Evolutionary conservation across 2,797 vertebrate species (phyloP).

Genomic region (Oreochromis grahami): DNA sequence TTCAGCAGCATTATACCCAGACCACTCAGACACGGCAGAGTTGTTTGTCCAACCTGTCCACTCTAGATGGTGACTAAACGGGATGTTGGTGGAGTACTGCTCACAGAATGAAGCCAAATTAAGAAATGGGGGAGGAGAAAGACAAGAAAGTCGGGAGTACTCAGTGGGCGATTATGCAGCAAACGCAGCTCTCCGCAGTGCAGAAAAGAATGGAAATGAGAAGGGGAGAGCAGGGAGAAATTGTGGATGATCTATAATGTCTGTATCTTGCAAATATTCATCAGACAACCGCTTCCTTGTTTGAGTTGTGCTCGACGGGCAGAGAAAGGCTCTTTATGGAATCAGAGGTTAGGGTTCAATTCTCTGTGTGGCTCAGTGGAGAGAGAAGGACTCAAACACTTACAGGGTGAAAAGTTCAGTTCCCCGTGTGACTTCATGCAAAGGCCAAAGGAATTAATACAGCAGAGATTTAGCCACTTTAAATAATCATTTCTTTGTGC

Average conservation of each 20-base stretch:
- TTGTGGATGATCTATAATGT: constrained; percentile 39
- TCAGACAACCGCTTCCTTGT: not conserved
- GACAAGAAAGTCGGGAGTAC: constrained; percentile 46
- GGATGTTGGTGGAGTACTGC: not conserved
- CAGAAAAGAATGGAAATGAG: constrained; percentile 59
- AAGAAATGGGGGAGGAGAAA: not conserved
- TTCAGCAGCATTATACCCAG: constrained; percentile 1
- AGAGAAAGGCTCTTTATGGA: not conserved
- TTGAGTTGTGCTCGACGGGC: not conserved
- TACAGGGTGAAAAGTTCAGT: not conserved
- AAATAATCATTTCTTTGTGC: not conserved
- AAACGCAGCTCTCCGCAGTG: constrained; percentile 67
- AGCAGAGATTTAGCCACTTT: not conserved
- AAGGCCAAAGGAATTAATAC: not conserved
- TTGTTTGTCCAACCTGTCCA: not conserved
- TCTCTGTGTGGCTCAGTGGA: not conserved
- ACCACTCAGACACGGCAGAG: constrained; percentile 3
- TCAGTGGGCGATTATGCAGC: constrained; percentile 71
- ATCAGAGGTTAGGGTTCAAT: not conserved
- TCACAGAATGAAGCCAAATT: constrained; percentile 34
- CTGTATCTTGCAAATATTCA: constrained; percentile 19
- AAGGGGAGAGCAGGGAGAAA: constrained; percentile 24
- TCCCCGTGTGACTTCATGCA: not conserved
- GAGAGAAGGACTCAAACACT: not conserved
- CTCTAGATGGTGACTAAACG: constrained; percentile 20